Conservation (phyloP, 1,140 invertebrate species). For the Rhysida immarginata region DNA sequence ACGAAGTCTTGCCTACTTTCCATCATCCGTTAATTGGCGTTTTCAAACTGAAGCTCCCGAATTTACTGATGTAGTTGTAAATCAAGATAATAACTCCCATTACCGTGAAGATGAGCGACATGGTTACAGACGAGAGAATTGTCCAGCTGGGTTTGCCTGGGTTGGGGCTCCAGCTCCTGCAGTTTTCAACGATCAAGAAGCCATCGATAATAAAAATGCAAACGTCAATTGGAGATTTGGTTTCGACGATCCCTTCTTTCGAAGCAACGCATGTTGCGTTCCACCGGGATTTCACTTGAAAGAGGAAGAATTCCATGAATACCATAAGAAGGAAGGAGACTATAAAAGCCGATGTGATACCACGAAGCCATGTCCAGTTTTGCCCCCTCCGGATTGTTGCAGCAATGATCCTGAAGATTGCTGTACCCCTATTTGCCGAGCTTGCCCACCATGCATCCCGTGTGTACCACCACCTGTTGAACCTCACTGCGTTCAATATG, state of each 20-base stretch:
- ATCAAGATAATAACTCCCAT: no score
- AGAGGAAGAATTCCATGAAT: no score
- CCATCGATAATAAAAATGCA: background rate
- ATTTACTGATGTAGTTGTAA: no score
- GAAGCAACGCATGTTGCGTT: background rate
- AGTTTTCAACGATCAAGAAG: background rate
- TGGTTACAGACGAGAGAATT: no score
- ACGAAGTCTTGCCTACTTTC: no score
- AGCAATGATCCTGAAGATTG: background rate
- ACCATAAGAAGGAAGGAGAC: background rate
- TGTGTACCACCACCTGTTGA: background rate
- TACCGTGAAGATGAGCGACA: background rate
- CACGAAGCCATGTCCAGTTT: background rate
- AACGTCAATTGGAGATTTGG: background rate
- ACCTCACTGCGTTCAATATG: no score
- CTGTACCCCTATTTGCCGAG: background rate
- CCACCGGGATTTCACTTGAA: background rate
- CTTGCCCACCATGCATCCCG: background rate
- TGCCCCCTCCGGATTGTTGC: background rate
- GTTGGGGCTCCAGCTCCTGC: background rate
- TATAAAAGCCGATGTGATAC: no score
- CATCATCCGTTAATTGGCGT: no score
- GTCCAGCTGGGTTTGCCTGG: no score
- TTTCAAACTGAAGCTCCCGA: no score
- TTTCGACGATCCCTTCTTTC: background rate